Evolutionary conservation across 1,140 invertebrate species (phyloP).

Genomic region (Trichonephila clavipes): DNA sequence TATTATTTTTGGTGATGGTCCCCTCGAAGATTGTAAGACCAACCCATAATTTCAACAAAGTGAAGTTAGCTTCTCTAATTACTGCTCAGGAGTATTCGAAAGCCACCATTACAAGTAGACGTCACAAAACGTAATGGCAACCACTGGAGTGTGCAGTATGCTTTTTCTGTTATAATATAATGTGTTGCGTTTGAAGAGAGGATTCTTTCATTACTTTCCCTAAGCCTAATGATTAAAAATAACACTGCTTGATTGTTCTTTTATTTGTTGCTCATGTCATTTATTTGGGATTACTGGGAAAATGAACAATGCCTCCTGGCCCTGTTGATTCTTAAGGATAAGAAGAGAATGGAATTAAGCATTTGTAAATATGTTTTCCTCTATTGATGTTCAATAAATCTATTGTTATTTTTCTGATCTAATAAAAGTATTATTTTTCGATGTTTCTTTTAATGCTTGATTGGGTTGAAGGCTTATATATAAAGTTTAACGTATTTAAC

Average conservation of each 20-base stretch:
- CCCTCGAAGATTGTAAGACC: slow-evolving; percentile 32
- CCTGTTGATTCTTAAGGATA: neutral
- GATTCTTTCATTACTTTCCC: neutral
- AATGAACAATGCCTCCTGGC: neutral
- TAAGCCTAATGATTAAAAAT: slow-evolving; percentile 64
- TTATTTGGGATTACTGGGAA: neutral
- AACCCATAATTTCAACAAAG: slow-evolving; percentile 69
- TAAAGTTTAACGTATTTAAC: too few species aligned
- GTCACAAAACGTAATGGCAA: slow-evolving; percentile 46
- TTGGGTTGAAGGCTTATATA: neutral
- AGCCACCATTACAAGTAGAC: slow-evolving; percentile 60
- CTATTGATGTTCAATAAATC: neutral
- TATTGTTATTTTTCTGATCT: neutral
- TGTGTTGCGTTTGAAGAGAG: neutral
- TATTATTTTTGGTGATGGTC: neutral
- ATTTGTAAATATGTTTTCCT: neutral
- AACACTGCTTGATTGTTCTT: slow-evolving; percentile 30
- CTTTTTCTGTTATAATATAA: slow-evolving; percentile 46
- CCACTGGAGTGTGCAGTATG: neutral
- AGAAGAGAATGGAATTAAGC: neutral
- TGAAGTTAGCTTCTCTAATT: slow-evolving; percentile 67
- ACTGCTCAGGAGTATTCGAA: slow-evolving; percentile 41
- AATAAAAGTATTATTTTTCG: neutral
- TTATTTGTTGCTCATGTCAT: slow-evolving; percentile 39
- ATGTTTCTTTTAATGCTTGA: neutral